These are phyloP conservation scores for Rhodinocichla rosea DNA, from an alignment of 2,113 vertebrate species.

Conservation along the genomic window DNA sequence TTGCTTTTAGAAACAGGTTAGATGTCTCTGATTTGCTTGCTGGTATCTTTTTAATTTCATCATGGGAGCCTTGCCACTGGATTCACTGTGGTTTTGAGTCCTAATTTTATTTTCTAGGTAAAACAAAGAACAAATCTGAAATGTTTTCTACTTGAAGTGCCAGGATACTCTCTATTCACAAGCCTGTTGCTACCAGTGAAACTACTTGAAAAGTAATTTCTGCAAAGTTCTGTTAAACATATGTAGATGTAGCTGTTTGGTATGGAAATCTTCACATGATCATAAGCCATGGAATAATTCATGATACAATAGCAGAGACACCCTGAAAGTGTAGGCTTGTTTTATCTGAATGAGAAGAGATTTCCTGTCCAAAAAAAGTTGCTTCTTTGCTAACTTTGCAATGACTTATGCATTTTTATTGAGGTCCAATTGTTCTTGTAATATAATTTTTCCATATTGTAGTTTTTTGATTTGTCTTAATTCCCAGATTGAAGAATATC, in stretches of 20 bases:
- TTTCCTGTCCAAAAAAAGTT: neutral
- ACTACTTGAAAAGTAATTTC: neutral
- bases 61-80: neutral
- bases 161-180: neutral
- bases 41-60: slow-evolving; percentile 5
- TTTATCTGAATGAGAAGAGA: neutral
- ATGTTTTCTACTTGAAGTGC: neutral
- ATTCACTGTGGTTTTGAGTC: neutral
- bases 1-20: neutral
- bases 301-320: neutral
- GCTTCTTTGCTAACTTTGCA: neutral
- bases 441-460: neutral
- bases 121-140: neutral
- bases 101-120: neutral
- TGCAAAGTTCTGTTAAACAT: neutral
- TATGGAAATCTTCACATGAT: neutral
- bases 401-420: neutral
- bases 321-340: neutral
- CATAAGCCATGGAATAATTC: neutral
- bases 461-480: neutral
- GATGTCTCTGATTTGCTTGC: neutral
- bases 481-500: neutral
- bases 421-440: neutral
- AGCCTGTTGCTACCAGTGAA: neutral
- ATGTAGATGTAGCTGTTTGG: neutral